Percentiles rank a stretch among this genome's conserved stretches.
Conservation (phyloP, 2,888 invertebrate genomes). For the Cremastinae sp. region DNA sequence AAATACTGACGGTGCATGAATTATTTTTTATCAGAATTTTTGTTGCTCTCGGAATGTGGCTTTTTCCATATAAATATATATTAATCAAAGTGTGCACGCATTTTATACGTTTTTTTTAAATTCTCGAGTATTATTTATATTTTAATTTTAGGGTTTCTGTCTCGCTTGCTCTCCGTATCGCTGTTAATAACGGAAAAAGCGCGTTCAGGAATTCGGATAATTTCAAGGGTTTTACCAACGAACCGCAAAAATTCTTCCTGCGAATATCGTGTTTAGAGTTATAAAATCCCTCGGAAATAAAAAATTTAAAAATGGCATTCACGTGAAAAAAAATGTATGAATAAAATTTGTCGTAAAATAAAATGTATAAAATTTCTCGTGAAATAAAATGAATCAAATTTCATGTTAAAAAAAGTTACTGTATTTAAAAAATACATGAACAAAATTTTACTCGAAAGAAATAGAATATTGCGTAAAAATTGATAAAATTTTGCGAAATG, state of each 20-base stretch:
- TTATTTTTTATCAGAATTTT: conserved; percentile 25
- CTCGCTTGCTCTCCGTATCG: conserved; percentile 20
- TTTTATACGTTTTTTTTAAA: conserved; percentile 30
- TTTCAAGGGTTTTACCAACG: conserved; percentile 41
- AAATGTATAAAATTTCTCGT: too few species aligned
- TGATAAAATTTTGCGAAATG: background rate
- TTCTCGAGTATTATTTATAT: conserved; percentile 46
- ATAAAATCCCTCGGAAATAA: too few species aligned
- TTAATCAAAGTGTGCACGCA: background rate
- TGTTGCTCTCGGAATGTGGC: conserved; percentile 18
- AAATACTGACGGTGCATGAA: background rate
- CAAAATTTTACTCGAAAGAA: too few species aligned
- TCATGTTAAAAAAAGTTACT: too few species aligned
- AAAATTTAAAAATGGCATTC: too few species aligned
- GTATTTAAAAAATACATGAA: too few species aligned
- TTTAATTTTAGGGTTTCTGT: too few species aligned
- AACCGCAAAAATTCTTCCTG: too few species aligned
- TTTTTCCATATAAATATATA: conserved; percentile 48
- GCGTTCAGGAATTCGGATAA: conserved; percentile 44
- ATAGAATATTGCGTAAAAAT: background rate
- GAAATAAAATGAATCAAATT: too few species aligned
- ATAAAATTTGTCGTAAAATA: too few species aligned
- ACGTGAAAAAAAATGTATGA: too few species aligned
- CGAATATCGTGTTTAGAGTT: too few species aligned
- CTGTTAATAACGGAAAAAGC: conserved; percentile 62